Conservation (phyloP, 2,888 invertebrate genomes). For the Microplitis manilae region DNA sequence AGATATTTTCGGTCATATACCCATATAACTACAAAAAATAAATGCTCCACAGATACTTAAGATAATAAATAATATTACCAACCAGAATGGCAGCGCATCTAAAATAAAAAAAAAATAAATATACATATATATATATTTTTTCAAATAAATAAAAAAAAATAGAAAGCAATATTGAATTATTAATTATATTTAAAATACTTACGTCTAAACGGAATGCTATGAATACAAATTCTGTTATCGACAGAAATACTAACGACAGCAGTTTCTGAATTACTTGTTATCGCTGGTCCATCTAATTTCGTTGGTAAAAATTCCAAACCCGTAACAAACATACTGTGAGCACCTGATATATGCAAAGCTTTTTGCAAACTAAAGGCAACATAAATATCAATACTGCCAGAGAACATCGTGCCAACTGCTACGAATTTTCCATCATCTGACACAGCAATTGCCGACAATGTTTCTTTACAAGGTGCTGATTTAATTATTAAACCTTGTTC, state of each 20-base stretch:
- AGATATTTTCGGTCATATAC: conserved; percentile 73
- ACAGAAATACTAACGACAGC: conserved; percentile 96
- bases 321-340: conserved; percentile 97
- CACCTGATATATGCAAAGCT: conserved; percentile 85
- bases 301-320: conserved; percentile 93
- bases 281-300: conserved; percentile 79
- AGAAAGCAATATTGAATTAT: neutral
- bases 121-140: conserved; percentile 21
- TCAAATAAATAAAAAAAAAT: neutral
- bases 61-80: conserved; percentile 83
- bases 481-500: conserved; percentile 76
- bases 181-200: conserved; percentile 70
- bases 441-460: conserved; percentile 87
- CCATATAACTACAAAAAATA: conserved; percentile 86
- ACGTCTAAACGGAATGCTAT: conserved; percentile 87
- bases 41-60: conserved; percentile 85
- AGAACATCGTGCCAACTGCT: conserved; percentile 94
- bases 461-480: conserved; percentile 79
- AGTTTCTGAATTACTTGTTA: conserved; percentile 84
- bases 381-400: conserved; percentile 91
- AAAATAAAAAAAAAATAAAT: conserved; percentile 64
- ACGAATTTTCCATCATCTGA: conserved; percentile 94
- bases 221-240: conserved; percentile 93
- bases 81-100: conserved; percentile 88
- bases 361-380: conserved; percentile 93